Base-by-base conservation (phyloP, 2,113 vertebrate genomes). In the Paramisgurnus dabryanus region DNA sequence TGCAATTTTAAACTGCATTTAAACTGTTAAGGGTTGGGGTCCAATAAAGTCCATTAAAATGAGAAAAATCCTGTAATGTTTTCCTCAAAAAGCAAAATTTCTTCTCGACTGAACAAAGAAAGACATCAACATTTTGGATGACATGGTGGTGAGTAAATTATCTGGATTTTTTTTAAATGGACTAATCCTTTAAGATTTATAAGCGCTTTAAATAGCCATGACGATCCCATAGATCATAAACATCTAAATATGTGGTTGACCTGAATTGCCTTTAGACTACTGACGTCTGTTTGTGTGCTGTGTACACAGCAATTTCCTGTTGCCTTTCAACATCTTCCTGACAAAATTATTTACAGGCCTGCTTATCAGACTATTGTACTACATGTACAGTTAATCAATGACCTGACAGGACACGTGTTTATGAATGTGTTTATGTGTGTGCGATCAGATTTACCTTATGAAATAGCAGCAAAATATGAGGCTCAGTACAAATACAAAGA, bases 391-490 rank as follows among this genome's bases (percentile, higher is more conserved):
- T 63, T 34, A 34, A 34, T 34, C 27, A 34, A 34, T 15, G 73
- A 66, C 71, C 67, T 67, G 47, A 15, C 3, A 71, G 11, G 4
- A 55, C 27, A 60, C 8, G 18, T 45, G 34, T 58, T 49, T 74
- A 22, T 80, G 76, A 2, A 15, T 82, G 77, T 77, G 43, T 61
- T 2, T 80, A 55, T 70, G 49, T 75, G 27, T 49, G 41, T 79
- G 17, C 7, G 27, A 6, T 79, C 53, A 47, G 11, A 47, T 89
- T 88, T 80, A 98, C 97, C 96, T 97, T 90, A 98, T 96, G 82
- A 97, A 97, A 87, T 96, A 98, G 89, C 97, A 98, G 92, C 96
- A 98, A 92, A 96, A 98, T 89, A 98, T 94, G 87, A 98, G 95
- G 87, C 96, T 98, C 83, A 98, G 94, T 86, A 98, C 92, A 11